phyloP scores from a whole-genome alignment of 2,797 vertebrate genomes.

The Synaphobranchus kaupii region DNA sequence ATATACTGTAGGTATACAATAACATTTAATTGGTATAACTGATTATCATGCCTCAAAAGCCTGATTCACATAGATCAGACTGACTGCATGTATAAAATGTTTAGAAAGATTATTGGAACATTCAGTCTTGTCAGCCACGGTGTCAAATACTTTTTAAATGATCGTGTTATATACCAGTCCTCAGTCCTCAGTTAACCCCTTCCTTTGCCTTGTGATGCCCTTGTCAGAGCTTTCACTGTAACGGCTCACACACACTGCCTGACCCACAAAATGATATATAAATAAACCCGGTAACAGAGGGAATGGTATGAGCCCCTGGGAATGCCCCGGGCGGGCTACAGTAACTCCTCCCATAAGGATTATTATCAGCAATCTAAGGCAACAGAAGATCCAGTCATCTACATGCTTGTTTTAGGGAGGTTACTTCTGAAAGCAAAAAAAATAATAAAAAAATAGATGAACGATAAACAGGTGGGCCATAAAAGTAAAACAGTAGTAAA shows the following conservation, averaged over 20 bases:
- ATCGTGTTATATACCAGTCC: neutral
- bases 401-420: neutral
- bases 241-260: neutral
- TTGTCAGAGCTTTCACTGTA: neutral
- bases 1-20: no score
- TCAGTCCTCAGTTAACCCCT: neutral
- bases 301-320: neutral
- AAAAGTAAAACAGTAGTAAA: no score
- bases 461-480: no score
- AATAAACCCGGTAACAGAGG: neutral
- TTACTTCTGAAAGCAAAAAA: neutral
- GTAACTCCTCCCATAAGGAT: neutral
- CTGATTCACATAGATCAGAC: neutral
- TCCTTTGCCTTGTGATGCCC: neutral
- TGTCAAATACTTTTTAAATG: neutral
- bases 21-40: no score
- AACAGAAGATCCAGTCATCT: neutral
- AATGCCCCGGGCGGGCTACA: neutral
- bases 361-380: neutral
- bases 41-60: neutral
- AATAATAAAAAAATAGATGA: neutral
- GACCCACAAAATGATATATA: neutral
- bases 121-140: neutral
- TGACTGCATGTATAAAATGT: neutral
- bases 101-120: neutral